Evolutionary conservation across 2,888 invertebrate species (phyloP), one percentile per base, ranked within the genome.

Genomic region (Lycocerus yunnanus): DNA sequence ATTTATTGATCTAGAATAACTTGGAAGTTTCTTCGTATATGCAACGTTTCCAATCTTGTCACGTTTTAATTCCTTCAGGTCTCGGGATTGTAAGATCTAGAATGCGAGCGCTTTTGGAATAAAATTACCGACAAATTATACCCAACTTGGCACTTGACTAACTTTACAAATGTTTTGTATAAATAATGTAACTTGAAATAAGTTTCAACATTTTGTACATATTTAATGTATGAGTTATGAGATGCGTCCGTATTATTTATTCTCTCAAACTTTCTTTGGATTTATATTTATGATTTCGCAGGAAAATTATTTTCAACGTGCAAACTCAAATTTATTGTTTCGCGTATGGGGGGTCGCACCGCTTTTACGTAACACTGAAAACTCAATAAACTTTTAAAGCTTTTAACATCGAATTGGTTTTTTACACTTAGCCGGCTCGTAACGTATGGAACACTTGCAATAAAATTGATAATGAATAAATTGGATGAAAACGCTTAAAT

Each of bases 31-130:
- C 77, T 73, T 79, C 80, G 79, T 77, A 77, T 77, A 77, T 73
- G 75, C 77, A 77, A 79, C 80, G 78, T 80, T 80, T 80, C 80
- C 74, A 80, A 79, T 80, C 80, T 72, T 74, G 77, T 80, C 80
- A 80, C 80, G 80, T 80, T 77, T 69, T 69, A 72, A 73, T 78
- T 75, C 76, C 75, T 76, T 71, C 77, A 72, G 77, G 69, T 77
- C 72, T 74, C 71, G 69, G 43, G 63, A 74, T 79, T 79, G 78
- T 76, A 72, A 74, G 76, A 78, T 74, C 75, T 78, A 78, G 73
- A 70, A 73, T 77, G 70, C 72, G 69, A 72, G 76, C 72, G 75
- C 15, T 70, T 67, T 70, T 68, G 58, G 75, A 75, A 75, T 75
- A 75, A 72, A 72, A 72, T 73, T 68, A 63, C 71, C 59, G 71